Evolutionary conservation across 2,797 vertebrate species (phyloP).

Genomic region (Coregonus ussuriensis): DNA sequence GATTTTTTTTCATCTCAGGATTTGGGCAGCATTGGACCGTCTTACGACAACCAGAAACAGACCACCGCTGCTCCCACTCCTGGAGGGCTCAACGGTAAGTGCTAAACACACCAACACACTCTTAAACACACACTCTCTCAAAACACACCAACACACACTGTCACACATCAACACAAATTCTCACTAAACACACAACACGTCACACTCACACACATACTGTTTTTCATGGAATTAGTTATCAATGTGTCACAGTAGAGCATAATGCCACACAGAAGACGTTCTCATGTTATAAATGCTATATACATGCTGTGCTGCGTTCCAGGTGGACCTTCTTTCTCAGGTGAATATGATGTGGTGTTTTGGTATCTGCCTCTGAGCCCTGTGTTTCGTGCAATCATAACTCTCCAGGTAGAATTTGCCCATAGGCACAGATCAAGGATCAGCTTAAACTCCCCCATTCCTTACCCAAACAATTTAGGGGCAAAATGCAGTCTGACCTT

Average conservation of each 20-base stretch:
- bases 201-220: not conserved
- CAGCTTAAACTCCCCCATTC: conserved; percentile 2
- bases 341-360: conserved; percentile 89
- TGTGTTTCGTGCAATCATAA: conserved; percentile 60
- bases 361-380: conserved; percentile 76
- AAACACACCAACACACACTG: not conserved
- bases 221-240: not conserved
- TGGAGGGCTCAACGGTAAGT: conserved; percentile 87
- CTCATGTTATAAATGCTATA: conserved; percentile 56
- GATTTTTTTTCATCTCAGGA: conserved; percentile 74
- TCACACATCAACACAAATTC: not conserved
- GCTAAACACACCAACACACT: not conserved
- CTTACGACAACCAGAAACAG: conserved; percentile 94
- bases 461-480: not conserved
- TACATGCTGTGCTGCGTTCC: conserved; percentile 80
- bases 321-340: conserved; percentile 95
- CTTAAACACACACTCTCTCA: too few relatives aligned
- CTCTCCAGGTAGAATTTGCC: conserved; percentile 66
- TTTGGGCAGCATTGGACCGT: conserved; percentile 92
- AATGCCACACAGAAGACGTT: not conserved
- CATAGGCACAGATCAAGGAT: conserved; percentile 50
- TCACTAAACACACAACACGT: not conserved
- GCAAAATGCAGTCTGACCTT: conserved; percentile 28
- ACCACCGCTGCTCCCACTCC: conserved; percentile 78
- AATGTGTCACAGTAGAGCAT: not conserved